Evolutionary conservation across 2,797 vertebrate genomes (phyloP).

Genomic region (Lateolabrax maculatus): DNA sequence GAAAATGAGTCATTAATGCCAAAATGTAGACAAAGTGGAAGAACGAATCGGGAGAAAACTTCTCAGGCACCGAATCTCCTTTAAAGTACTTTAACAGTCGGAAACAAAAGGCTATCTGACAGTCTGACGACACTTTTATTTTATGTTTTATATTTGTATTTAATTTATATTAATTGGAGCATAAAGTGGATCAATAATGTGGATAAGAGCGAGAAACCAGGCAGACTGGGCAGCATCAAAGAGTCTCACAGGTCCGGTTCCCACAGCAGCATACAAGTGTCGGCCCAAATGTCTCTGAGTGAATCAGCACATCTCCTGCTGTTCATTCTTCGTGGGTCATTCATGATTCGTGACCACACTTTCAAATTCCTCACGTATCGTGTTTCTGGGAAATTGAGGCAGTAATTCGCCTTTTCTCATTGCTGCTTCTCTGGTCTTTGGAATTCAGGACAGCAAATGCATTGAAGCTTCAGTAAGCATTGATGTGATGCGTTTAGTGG

Average conservation of each 20-base stretch:
- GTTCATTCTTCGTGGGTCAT: slow-evolving; percentile 15
- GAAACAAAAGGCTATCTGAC: not conserved
- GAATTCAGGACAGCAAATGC: slow-evolving; percentile 9
- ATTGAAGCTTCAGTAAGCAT: slow-evolving; percentile 6
- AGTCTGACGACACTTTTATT: not conserved
- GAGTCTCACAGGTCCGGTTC: not conserved
- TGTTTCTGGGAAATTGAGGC: slow-evolving; percentile 7
- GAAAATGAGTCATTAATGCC: not conserved
- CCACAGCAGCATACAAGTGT: slow-evolving; percentile 1
- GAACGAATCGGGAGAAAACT: not conserved
- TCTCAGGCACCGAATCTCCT: not conserved
- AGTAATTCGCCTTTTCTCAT: slow-evolving; percentile 3
- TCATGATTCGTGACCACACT: slow-evolving; percentile 32
- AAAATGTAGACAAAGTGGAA: no score
- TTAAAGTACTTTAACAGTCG: not conserved
- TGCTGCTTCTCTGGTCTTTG: not conserved
- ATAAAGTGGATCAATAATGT: not conserved
- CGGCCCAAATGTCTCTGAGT: not conserved
- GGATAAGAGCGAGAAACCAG: not conserved
- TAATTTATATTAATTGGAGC: not conserved
- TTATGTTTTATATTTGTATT: not conserved
- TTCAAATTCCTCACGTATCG: slow-evolving; percentile 7
- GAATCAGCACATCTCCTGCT: slow-evolving; percentile 42
- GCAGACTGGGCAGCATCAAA: not conserved
- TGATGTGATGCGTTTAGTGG: not conserved